These are phyloP conservation scores for Meghimatium bilineatum DNA, from an alignment of 2,888 invertebrate species.

Conservation along the genomic window DNA sequence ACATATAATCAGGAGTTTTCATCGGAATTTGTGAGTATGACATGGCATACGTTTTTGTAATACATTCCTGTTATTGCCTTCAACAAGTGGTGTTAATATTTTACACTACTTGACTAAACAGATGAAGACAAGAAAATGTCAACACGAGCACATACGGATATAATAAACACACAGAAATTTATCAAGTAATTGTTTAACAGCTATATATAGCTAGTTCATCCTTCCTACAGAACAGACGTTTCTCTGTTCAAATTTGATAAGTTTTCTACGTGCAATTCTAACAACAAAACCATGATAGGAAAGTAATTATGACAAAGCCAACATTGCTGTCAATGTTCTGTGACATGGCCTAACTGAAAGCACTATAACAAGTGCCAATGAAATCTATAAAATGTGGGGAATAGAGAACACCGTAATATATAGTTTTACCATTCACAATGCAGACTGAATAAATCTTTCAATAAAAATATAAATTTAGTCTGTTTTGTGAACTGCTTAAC, in stretches of 20 bases:
- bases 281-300: constrained; percentile 39
- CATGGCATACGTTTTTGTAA: background rate
- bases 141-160: constrained; percentile 43
- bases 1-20: background rate
- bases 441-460: too few relatives aligned
- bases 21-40: background rate
- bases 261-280: constrained; percentile 41
- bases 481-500: too few relatives aligned
- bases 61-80: constrained; percentile 1
- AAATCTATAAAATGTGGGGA: too few relatives aligned
- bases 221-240: constrained; percentile 50
- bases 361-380: too few relatives aligned
- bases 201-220: constrained; percentile 39
- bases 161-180: constrained; percentile 31
- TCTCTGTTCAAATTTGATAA: constrained; percentile 49
- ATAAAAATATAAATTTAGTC: too few relatives aligned
- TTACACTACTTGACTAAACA: constrained; percentile 32
- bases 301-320: constrained; percentile 50
- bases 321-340: too few relatives aligned
- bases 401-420: too few relatives aligned
- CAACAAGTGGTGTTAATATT: background rate
- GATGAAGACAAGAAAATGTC: constrained; percentile 38
- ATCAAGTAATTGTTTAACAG: constrained; percentile 38
- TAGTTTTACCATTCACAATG: too few relatives aligned
- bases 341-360: too few relatives aligned